Conservation (phyloP, 2,113 vertebrate genomes). For the Penelope pileata region DNA sequence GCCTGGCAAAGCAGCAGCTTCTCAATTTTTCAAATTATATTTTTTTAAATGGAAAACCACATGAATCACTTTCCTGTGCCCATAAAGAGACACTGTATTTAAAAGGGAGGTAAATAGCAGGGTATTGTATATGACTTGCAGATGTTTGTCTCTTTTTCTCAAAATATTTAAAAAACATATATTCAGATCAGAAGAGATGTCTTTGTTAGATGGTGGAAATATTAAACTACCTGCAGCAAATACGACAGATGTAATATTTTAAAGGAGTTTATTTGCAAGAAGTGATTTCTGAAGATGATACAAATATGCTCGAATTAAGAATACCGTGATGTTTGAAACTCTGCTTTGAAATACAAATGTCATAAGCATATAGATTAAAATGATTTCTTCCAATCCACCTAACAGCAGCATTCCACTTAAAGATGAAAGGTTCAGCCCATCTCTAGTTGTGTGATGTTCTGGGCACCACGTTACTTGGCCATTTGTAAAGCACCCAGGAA, state of each 20-base stretch:
- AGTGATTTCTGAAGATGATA: conserved; percentile 40
- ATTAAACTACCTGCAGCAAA: not conserved
- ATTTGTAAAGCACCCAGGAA: conserved; percentile 16
- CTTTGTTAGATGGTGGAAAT: not conserved
- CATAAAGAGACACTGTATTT: not conserved
- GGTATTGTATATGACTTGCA: not conserved
- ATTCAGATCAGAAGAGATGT: not conserved
- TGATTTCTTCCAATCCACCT: conserved; percentile 24
- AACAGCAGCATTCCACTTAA: not conserved
- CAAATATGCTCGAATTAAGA: conserved; percentile 8
- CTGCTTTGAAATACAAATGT: not conserved
- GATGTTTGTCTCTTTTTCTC: conserved; percentile 5
- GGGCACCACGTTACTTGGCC: not conserved
- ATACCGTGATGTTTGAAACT: not conserved
- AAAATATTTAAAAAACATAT: not conserved
- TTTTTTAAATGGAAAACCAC: conserved; percentile 60
- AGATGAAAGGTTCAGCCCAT: not conserved
- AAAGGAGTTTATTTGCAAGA: not conserved
- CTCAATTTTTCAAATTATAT: conserved; percentile 64
- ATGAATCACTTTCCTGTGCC: conserved; percentile 22
- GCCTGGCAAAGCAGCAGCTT: conserved; percentile 65
- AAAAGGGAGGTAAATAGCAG: conserved; percentile 1
- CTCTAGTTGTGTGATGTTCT: not conserved
- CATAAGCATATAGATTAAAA: conserved; percentile 25
- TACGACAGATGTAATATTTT: conserved; percentile 2